phyloP scores from a whole-genome alignment of 2,797 vertebrate genomes.

The Neopelma chrysocephalum region DNA sequence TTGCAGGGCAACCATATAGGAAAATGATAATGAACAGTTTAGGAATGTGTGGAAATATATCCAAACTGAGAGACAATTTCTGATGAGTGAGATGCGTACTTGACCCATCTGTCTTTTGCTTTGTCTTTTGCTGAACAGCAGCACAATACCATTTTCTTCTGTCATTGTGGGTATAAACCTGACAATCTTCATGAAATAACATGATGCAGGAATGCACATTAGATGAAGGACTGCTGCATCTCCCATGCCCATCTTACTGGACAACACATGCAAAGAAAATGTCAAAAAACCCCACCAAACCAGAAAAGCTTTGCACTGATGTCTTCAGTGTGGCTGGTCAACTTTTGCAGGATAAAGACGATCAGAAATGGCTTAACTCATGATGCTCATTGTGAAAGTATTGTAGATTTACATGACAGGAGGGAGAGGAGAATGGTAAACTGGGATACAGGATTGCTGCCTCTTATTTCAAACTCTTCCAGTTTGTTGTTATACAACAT shows the following conservation, averaged over 20 bases:
- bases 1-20: neutral
- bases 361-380: neutral
- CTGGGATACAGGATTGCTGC: neutral
- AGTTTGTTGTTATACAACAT: neutral
- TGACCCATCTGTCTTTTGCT: neutral
- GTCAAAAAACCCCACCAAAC: fast-evolving
- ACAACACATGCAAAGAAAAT: neutral
- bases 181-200: neutral
- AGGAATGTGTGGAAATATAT: conserved; percentile 5
- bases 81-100: neutral
- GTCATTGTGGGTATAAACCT: neutral
- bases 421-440: neutral
- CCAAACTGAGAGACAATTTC: neutral
- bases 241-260: neutral
- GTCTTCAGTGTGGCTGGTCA: neutral
- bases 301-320: neutral
- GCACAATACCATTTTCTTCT: neutral
- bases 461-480: neutral
- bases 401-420: neutral
- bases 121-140: neutral
- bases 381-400: neutral
- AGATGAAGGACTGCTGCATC: neutral
- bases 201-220: neutral
- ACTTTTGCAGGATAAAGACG: neutral
- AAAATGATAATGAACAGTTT: neutral